Conservation (phyloP, 2,797 vertebrate genomes). For the Dryobates pubescens region DNA sequence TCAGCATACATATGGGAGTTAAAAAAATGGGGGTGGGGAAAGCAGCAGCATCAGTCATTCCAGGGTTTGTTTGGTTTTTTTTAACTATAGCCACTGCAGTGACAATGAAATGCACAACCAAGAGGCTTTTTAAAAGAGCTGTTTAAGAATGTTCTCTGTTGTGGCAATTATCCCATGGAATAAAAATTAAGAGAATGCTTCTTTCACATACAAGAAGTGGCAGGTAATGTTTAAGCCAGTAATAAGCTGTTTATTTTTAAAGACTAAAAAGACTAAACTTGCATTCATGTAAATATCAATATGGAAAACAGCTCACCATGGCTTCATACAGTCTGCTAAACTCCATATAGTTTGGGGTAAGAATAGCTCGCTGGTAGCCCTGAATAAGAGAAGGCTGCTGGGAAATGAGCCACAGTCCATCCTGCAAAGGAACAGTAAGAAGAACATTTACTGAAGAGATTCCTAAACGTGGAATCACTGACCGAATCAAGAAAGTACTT, state of each 20-base stretch:
- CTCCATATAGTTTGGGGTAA: conserved; percentile 96
- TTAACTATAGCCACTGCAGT: not conserved
- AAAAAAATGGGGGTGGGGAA: no score
- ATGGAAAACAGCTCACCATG: conserved; percentile 83
- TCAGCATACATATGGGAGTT: not conserved
- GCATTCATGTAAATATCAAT: not conserved
- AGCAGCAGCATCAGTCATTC: not conserved
- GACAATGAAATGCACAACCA: not conserved
- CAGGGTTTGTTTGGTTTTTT: not conserved
- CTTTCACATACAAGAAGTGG: not conserved
- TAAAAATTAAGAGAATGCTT: not conserved
- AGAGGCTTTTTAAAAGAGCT: not conserved
- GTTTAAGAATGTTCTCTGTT: not conserved
- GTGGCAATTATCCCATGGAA: not conserved
- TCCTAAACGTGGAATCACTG: not conserved
- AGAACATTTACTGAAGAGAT: not conserved
- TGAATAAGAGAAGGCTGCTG: conserved; percentile 93
- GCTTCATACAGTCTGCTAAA: conserved; percentile 93
- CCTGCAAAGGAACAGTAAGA: conserved; percentile 77
- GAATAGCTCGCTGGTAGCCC: conserved; percentile 90
- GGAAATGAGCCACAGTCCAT: conserved; percentile 94
- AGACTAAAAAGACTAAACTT: not conserved
- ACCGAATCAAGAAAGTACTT: conserved; percentile 76
- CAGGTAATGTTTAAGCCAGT: not conserved
- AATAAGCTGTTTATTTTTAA: not conserved